These are phyloP conservation scores for Ataeniobius toweri DNA, from an alignment of 2,797 vertebrate species.

Conservation along the genomic window DNA sequence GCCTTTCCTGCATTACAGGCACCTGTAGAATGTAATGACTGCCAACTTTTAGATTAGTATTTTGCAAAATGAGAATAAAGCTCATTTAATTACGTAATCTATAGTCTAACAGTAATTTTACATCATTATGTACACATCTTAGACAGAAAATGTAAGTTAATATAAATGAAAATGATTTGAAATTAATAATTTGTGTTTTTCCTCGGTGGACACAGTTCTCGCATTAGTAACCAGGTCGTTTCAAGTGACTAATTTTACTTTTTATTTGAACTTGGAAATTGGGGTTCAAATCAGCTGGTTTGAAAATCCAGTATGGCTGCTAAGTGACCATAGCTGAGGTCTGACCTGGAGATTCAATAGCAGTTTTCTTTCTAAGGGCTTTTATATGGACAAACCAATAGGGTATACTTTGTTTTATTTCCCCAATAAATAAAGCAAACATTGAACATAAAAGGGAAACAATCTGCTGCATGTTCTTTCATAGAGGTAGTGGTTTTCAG, in stretches of 20 bases:
- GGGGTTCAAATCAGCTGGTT: background rate
- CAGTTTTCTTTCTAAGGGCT: background rate
- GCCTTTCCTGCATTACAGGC: conserved; percentile 49
- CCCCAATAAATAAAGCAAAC: background rate
- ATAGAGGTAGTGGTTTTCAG: background rate
- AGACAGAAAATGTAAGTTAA: background rate
- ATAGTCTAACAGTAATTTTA: background rate
- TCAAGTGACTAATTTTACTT: background rate
- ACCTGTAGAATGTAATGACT: conserved; percentile 33
- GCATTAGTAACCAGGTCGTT: background rate
- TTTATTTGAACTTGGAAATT: background rate
- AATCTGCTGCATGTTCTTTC: background rate
- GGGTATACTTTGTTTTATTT: background rate
- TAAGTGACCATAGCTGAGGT: background rate
- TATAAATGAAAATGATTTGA: background rate
- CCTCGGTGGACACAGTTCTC: background rate
- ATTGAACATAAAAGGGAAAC: background rate
- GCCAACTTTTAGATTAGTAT: conserved; percentile 9
- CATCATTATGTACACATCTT: background rate
- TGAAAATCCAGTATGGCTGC: background rate
- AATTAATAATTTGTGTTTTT: background rate
- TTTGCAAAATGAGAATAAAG: background rate
- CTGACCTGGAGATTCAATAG: background rate
- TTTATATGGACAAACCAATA: background rate
- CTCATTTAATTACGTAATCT: background rate